Evolutionary conservation across 2,113 vertebrate genomes (phyloP).

Genomic region (Albula glossodonta): DNA sequence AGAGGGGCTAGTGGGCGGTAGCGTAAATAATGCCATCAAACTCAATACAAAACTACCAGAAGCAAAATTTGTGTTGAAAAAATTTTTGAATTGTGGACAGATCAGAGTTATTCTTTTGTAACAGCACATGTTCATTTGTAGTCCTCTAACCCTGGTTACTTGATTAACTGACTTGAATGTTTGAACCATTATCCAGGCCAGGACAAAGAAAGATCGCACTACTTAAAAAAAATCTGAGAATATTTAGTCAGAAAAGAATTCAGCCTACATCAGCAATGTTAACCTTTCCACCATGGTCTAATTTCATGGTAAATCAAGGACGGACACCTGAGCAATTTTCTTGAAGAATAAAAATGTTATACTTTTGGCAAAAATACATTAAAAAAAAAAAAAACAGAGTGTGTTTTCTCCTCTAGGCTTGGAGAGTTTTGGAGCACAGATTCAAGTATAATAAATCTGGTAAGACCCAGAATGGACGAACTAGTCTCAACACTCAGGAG

Average conservation of each 20-base stretch:
- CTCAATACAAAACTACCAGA: neutral
- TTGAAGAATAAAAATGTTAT: no score
- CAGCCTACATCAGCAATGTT: neutral
- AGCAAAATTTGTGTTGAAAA: neutral
- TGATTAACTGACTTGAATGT: neutral
- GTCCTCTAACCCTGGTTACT: neutral
- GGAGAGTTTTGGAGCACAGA: conserved; percentile 7
- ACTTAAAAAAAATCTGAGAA: neutral
- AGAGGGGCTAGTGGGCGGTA: neutral
- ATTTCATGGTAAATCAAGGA: neutral
- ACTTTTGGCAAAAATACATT: no score
- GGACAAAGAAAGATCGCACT: neutral
- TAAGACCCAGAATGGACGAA: conserved; percentile 37
- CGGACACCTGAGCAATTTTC: neutral
- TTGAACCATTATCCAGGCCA: neutral
- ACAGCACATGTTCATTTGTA: neutral
- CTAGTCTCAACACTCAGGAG: conserved; percentile 48
- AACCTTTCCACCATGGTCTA: neutral
- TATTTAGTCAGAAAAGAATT: neutral
- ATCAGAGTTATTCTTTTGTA: no score
- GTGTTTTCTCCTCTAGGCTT: neutral
- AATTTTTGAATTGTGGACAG: neutral
- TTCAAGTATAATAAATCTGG: neutral
- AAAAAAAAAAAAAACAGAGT: no score
- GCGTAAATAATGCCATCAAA: neutral